Conservation (phyloP, 2,113 vertebrate species). For the Alouatta palliata region DNA sequence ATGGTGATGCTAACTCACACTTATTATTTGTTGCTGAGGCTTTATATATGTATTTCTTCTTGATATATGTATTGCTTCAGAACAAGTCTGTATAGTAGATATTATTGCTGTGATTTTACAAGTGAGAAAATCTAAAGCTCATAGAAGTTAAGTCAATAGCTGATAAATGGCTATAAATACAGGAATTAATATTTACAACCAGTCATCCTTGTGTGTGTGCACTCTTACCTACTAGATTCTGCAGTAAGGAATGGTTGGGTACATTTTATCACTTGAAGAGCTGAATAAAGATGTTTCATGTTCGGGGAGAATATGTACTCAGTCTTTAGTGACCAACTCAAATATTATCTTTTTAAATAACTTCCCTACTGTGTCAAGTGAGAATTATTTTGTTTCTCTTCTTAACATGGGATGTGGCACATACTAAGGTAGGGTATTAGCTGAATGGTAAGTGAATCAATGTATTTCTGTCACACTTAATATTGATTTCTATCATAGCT, state of each 20-base stretch:
- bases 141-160: background rate
- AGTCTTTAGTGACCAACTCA: background rate
- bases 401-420: background rate
- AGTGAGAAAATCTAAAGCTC: background rate
- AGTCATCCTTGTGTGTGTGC: background rate
- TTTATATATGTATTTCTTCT: background rate
- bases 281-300: background rate
- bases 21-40: background rate
- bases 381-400: background rate
- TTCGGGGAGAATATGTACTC: background rate
- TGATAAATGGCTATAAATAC: background rate
- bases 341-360: background rate
- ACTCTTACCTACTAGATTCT: background rate
- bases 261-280: conserved; percentile 16
- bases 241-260: background rate
- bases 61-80: background rate
- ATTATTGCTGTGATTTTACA: background rate
- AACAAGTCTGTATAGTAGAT: background rate
- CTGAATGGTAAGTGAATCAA: background rate
- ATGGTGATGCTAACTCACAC: background rate
- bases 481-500: background rate
- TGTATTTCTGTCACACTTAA: background rate
- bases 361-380: background rate
- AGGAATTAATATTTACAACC: background rate
- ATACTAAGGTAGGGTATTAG: background rate